Base-by-base conservation (phyloP, 2,888 invertebrate species). In the Pristionchus arcanus region DNA sequence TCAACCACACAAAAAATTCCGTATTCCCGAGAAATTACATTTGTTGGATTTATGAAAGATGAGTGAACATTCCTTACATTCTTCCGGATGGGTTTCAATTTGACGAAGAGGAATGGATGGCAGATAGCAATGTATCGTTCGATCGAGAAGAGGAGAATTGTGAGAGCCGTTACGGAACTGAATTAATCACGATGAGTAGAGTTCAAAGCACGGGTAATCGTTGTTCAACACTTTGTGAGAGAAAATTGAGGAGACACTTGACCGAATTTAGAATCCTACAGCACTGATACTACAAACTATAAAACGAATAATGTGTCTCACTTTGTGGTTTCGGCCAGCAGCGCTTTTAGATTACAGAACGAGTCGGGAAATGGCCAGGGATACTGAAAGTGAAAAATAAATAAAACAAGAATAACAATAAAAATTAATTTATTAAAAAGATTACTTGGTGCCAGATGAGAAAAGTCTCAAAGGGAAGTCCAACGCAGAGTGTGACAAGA, bases 111-210 rank as follows among this genome's bases (percentile, higher is more conserved):
- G 15, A 93, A 90, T 1, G 93, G 91, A 85, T 93, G 93, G 86
- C 93, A 93, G 19, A 93, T 91, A 25, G 92, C 93, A n/a, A 93
- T 90, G 74, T 93, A 93, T 34, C 93, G 91, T 89, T 93, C 93
- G 34, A 93, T 91, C 5, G 92, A 92, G 77, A 93, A 93, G 28
- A 92, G 83, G 7, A 93, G 86, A 85, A 93, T 93, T 0, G 93
- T 93, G 71, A 93, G 77, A 28, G 92, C 92, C 0, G 93, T 92
- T 0, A 93, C 93, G 3, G 92, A 92, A 74, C 93, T 93, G 81
- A 53, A 77, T 77, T 42, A 81, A 42, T 71, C 3, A 87, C 34
- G 4, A 49, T 3, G 3, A 25, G 11, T 25, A 4, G 21, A 34
- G 37, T 13, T 28, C 31, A 28, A 85, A 85, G 11, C 19, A 2